A percentile compares a stretch with the other conserved stretches of the same genome.
phyloP scores from a whole-genome alignment of 2,888 invertebrate species.

The Tenthredo livida region DNA sequence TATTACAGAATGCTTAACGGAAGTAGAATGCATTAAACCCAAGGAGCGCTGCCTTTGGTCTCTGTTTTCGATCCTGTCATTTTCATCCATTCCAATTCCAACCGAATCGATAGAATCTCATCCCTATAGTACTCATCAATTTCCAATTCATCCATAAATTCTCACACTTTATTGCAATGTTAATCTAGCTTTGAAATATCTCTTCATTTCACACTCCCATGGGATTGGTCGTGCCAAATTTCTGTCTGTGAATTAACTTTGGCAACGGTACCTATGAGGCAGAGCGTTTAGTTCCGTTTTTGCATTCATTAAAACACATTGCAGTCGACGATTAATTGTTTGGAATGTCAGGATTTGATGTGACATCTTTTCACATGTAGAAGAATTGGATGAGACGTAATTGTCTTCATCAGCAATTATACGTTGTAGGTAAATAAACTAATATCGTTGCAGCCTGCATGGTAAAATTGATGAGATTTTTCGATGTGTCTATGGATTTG shows the following conservation, averaged over 20 bases:
- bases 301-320: not conserved
- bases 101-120: not conserved
- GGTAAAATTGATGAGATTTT: not conserved
- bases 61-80: not conserved
- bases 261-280: not conserved
- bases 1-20: conserved; percentile 42
- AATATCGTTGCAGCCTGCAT: not conserved
- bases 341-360: not conserved
- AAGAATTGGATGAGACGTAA: too few relatives aligned
- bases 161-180: not conserved
- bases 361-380: not conserved
- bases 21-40: conserved; percentile 34
- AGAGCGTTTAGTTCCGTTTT: not conserved
- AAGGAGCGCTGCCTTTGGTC: not conserved
- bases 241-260: not conserved
- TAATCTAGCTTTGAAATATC: not conserved
- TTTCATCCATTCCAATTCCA: not conserved
- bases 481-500: not conserved
- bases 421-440: not conserved
- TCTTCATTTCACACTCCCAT: not conserved
- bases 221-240: not conserved
- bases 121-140: not conserved
- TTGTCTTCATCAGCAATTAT: not conserved
- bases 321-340: not conserved
- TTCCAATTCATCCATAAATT: not conserved